phyloP scores from a whole-genome alignment of 2,113 vertebrate species.

The Xenus cinereus region DNA sequence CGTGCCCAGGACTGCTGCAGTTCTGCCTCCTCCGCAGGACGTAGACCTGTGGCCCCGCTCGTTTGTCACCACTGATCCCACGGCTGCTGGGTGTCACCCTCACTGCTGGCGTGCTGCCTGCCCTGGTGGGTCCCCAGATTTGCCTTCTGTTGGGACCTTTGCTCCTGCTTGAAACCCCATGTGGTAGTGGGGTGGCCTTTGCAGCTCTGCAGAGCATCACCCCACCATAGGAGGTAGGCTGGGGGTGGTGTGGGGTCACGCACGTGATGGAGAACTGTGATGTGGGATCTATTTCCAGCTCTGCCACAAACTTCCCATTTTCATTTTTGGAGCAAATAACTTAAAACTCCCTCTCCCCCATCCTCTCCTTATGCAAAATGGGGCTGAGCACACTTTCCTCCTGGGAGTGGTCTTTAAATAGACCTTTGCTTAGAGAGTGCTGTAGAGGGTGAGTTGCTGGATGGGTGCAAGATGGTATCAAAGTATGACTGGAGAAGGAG shows the following conservation, averaged over 20 bases:
- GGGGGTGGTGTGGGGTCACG: not conserved
- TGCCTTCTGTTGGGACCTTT: not conserved
- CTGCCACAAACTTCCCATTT: not conserved
- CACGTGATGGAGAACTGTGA: not conserved
- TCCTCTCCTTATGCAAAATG: not conserved
- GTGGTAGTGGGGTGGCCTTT: not conserved
- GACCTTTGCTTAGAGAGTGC: not conserved
- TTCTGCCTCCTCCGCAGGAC: not conserved
- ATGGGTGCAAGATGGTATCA: not conserved
- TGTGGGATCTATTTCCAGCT: conserved; percentile 7
- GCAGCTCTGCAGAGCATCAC: not conserved
- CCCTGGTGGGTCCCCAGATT: not conserved
- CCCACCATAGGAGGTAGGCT: not conserved
- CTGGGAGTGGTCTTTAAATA: not conserved
- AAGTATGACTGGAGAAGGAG: not conserved
- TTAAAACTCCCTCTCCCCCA: not conserved
- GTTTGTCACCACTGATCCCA: rapidly evolving
- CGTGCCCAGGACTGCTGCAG: not conserved
- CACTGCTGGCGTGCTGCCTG: rapidly evolving
- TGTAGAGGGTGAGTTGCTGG: not conserved
- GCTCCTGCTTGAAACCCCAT: not conserved
- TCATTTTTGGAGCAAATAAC: not conserved
- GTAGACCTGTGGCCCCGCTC: rapidly evolving
- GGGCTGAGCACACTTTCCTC: not conserved
- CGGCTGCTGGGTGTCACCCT: not conserved